Percentiles rank a stretch among this genome's conserved stretches.
phyloP scores from a whole-genome alignment of 2,113 vertebrate genomes.

The Corythornis madagascariensis region DNA sequence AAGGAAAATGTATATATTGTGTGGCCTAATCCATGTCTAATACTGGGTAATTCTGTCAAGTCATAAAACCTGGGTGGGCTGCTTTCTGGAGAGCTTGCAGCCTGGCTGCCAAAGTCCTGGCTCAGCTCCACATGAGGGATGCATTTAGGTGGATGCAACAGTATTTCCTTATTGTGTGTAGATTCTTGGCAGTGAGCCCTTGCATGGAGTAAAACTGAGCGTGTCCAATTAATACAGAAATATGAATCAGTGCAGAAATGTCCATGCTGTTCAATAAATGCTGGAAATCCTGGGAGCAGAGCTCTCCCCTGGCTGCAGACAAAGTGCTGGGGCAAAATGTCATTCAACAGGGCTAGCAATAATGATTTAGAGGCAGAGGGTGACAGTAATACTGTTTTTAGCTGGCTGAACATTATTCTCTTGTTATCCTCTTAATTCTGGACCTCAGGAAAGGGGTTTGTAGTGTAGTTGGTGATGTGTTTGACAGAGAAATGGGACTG shows the following conservation, averaged over 20 bases:
- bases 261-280: background rate
- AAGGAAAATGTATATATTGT: background rate
- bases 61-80: conserved; percentile 71
- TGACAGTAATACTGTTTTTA: background rate
- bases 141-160: conserved; percentile 25
- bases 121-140: background rate
- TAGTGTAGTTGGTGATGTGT: background rate
- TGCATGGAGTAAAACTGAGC: background rate
- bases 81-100: conserved; percentile 52
- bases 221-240: background rate
- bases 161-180: background rate
- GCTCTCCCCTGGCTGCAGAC: background rate
- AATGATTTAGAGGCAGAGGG: background rate
- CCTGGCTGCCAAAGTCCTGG: conserved; percentile 18
- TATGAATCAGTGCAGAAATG: background rate
- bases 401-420: background rate
- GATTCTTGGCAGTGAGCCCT: background rate
- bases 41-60: conserved; percentile 40
- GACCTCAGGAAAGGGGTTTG: background rate
- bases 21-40: conserved; percentile 15
- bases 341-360: background rate
- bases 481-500: background rate
- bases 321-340: background rate
- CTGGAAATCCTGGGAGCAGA: background rate
- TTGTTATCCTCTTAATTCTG: background rate